These are phyloP conservation scores for Atta cephalotes DNA, from an alignment of 1,140 invertebrate species.

Conservation along the genomic window DNA sequence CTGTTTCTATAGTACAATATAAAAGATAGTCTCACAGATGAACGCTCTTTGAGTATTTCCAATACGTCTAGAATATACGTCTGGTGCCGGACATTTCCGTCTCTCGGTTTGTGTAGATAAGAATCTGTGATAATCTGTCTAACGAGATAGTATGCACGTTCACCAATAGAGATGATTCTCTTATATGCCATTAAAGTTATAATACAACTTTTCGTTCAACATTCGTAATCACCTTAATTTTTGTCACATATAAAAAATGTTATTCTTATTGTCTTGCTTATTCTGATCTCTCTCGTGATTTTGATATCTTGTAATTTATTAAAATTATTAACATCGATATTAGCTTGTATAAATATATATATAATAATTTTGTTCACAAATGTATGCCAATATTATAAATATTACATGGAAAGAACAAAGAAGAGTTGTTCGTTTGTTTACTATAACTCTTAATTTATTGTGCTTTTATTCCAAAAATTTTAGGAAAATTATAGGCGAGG, in stretches of 20 bases:
- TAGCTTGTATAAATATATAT: neutral
- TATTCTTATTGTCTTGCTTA: neutral
- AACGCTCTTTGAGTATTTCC: neutral
- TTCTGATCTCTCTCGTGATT: neutral
- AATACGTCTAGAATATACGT: neutral
- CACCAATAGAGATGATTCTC: neutral
- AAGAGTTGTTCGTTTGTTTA: neutral
- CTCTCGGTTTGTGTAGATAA: constrained; percentile 46
- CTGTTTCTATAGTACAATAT: neutral
- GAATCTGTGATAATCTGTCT: constrained; percentile 47
- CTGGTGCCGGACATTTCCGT: constrained; percentile 2
- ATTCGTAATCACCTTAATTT: neutral
- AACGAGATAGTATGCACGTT: constrained; percentile 38
- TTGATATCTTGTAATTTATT: neutral
- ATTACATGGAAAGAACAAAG: neutral
- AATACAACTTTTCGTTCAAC: neutral
- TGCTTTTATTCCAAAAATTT: neutral
- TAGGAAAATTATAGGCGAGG: too few species aligned
- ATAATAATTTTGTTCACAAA: neutral
- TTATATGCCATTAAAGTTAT: neutral
- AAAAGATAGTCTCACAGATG: neutral
- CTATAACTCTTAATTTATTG: neutral
- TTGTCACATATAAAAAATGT: neutral
- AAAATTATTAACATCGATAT: neutral
- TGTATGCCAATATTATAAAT: neutral